A percentile compares a stretch with the other conserved stretches of the same genome.
These are phyloP conservation scores for Ganaspis sp. DNA, from an alignment of 1,140 invertebrate species.

Conservation along the genomic window DNA sequence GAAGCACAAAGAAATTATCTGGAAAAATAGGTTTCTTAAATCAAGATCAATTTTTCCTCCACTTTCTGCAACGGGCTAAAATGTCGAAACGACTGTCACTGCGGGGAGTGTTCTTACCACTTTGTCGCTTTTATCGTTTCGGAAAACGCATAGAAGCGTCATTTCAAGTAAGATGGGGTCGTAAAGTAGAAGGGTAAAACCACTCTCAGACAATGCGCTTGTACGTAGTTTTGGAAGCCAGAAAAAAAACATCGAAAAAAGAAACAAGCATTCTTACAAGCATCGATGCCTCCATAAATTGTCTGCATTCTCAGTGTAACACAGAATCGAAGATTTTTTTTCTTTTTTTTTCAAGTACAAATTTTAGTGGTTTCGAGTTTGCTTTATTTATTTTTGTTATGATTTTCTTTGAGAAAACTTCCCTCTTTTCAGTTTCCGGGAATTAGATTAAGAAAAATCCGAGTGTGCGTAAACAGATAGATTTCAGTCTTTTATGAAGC, in stretches of 20 bases:
- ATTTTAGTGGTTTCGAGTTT: too few species aligned
- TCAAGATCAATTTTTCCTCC: not conserved
- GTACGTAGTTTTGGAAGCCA: not conserved
- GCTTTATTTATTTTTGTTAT: too few species aligned
- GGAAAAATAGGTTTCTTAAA: not conserved
- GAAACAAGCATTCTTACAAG: not conserved
- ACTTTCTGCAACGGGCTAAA: not conserved
- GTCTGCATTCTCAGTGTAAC: not conserved
- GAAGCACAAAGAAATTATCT: not conserved
- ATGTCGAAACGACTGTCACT: not conserved
- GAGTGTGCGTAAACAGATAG: too few species aligned
- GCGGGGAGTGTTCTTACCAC: not conserved
- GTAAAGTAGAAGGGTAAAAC: slow-evolving; percentile 55
- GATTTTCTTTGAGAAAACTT: too few species aligned
- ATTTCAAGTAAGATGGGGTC: slow-evolving; percentile 35
- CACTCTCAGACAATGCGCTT: not conserved
- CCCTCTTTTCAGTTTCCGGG: too few species aligned
- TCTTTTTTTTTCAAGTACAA: slow-evolving; percentile 9
- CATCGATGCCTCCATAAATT: not conserved
- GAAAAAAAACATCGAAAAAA: not conserved
- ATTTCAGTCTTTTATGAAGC: too few species aligned
- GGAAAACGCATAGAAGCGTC: not conserved
- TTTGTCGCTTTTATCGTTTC: not conserved
- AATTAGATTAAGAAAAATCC: too few species aligned
- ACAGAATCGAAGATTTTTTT: slow-evolving; percentile 16